phyloP scores from a whole-genome alignment of 2,797 vertebrate species.

The Mormyrus hasselquistii region DNA sequence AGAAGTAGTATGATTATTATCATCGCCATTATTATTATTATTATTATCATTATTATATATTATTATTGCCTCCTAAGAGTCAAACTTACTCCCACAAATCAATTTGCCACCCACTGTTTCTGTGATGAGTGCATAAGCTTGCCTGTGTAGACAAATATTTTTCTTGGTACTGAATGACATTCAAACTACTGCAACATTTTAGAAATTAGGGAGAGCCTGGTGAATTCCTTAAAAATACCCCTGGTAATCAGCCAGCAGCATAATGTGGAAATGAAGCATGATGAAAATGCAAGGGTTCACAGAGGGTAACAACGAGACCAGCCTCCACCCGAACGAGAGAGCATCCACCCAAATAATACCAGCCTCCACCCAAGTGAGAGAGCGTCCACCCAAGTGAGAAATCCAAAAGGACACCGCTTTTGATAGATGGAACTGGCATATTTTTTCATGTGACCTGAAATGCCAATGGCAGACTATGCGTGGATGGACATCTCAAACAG shows the following conservation, averaged over 20 bases:
- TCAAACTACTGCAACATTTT: background rate
- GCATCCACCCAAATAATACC: background rate
- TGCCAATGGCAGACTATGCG: background rate
- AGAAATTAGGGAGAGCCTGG: background rate
- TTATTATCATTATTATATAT: background rate
- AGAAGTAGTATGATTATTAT: background rate
- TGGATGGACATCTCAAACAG: background rate
- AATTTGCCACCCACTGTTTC: background rate
- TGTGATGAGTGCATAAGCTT: background rate
- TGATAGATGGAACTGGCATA: background rate
- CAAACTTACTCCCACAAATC: background rate
- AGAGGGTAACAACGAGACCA: background rate
- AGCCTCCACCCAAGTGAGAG: background rate
- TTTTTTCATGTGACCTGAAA: background rate
- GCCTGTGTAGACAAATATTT: background rate
- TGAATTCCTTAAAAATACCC: background rate
- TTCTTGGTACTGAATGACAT: background rate
- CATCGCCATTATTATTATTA: background rate
- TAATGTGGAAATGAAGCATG: background rate
- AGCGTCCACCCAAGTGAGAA: background rate
- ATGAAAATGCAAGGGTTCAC: background rate
- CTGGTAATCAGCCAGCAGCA: background rate
- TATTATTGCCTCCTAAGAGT: background rate
- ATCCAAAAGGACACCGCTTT: background rate
- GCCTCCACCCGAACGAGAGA: background rate